Evolutionary conservation across 2,888 invertebrate genomes (phyloP), one percentile per base, ranked within the genome.

Genomic region (Chironomus tentans): DNA sequence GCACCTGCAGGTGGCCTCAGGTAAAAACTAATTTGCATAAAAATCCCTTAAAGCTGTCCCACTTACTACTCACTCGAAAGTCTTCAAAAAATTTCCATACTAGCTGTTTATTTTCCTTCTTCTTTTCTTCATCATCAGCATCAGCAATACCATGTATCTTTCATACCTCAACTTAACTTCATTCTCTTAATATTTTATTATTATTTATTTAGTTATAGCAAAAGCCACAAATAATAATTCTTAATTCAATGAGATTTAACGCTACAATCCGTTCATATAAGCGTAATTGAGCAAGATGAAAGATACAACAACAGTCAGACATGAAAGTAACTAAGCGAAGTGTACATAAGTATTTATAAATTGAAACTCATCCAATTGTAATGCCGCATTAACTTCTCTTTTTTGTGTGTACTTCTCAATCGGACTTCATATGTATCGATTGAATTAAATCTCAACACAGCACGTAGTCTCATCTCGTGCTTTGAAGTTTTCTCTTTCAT

Each of bases 251-350:
- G 38, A 68, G 68, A 28, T 68, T 28, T 28, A 68, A 28, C 38
- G 68, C 68, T 38, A 28, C 22, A 68, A 68, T 68, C 24, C n/a
- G 15, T 68, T 68, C 68, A 68, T 15, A 56, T 68, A 68, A 68
- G 68, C 38, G 68, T 68, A 68, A 68, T 68, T 68, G 68, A 68
- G 38, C 68, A 68, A 68, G 68, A 68, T 68, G 68, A 68, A 68
- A 68, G 68, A 68, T 68, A 7, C 18, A 15, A 62, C 6, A 62
- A 62, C 56, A 18, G 4, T 56, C 56, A 21, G 22, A 38, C n/a
- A 38, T 3, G 68, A 68, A 68, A 68, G 56, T 21, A 62, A 21
- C 21, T 38, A 38, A 38, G 10, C 38, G 38, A 10, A 38, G 38
- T 38, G 10, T 38, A 38, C 38, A 38, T 38, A 38, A 38, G 38